Percentiles rank a stretch among this genome's conserved stretches.
phyloP scores from a whole-genome alignment of 2,888 invertebrate genomes.

The Serripes groenlandicus region DNA sequence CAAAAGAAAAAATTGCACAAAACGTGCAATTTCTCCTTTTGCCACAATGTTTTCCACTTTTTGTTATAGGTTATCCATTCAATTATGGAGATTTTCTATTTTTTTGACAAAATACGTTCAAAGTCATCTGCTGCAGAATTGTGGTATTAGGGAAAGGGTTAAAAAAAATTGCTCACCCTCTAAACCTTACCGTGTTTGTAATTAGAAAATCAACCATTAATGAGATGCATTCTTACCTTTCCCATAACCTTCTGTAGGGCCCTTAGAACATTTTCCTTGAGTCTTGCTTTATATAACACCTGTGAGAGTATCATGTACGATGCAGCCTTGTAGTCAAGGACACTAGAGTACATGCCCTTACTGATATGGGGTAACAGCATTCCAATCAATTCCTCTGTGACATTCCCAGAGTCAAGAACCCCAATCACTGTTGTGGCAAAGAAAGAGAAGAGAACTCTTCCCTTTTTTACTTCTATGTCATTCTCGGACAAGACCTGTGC shows the following conservation, averaged over 20 bases:
- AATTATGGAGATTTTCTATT: too few species aligned
- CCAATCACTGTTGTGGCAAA: constrained; percentile 92
- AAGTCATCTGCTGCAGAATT: too few species aligned
- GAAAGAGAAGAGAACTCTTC: constrained; percentile 91
- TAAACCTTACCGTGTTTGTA: too few species aligned
- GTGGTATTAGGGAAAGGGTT: too few species aligned
- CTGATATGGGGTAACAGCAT: constrained; percentile 91
- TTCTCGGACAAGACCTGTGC: constrained; percentile 14
- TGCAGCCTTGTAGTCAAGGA: constrained; percentile 91
- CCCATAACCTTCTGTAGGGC: constrained; percentile 89
- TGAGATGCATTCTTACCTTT: constrained; percentile 87
- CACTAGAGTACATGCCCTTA: constrained; percentile 90
- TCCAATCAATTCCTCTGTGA: constrained; percentile 89
- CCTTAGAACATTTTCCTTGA: constrained; percentile 89
- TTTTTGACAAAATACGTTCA: too few species aligned
- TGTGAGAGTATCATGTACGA: constrained; percentile 92
- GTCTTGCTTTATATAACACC: constrained; percentile 89
- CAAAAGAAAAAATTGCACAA: too few species aligned
- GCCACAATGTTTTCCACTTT: too few species aligned
- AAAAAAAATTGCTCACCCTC: too few species aligned
- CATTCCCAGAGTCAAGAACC: constrained; percentile 86
- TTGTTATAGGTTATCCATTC: too few species aligned
- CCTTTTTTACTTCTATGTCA: constrained; percentile 35
- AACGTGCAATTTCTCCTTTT: too few species aligned
- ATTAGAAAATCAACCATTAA: too few species aligned